Evolutionary conservation across 2,888 invertebrate genomes (phyloP).

Genomic region (Stenolophus ochropezus): DNA sequence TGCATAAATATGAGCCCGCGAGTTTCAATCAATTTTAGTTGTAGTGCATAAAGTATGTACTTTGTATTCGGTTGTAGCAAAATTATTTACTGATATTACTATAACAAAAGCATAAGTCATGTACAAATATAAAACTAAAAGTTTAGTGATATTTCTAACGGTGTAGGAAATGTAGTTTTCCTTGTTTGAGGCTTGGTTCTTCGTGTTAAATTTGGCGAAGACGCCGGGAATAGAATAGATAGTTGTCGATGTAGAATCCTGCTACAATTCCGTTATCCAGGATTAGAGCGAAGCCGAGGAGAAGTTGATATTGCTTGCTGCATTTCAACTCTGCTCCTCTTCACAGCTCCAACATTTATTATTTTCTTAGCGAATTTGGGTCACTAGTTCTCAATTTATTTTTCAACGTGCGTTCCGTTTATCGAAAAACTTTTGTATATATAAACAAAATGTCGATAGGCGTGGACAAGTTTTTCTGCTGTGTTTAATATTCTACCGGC

Average conservation of each 20-base stretch:
- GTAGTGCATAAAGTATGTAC: no score
- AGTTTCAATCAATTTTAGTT: no score
- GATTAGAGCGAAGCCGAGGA: not conserved
- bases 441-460: conserved; percentile 47
- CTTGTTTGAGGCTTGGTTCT: no score
- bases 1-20: no score
- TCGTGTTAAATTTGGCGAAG: not conserved
- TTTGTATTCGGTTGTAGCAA: no score
- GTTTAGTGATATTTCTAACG: no score
- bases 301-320: conserved; percentile 16
- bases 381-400: conserved; percentile 44
- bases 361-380: conserved; percentile 44
- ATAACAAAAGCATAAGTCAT: no score
- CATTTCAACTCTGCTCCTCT: not conserved
- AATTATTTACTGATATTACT: no score
- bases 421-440: conserved; percentile 52
- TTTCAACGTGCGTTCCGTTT: conserved; percentile 42
- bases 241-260: not conserved
- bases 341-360: conserved; percentile 15
- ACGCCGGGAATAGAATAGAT: not conserved
- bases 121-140: no score
- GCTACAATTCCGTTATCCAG: conserved; percentile 3
- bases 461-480: conserved; percentile 1
- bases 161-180: no score
- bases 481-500: conserved; percentile 32